Conservation (phyloP, 2,113 vertebrate genomes). For the Equus przewalskii region DNA sequence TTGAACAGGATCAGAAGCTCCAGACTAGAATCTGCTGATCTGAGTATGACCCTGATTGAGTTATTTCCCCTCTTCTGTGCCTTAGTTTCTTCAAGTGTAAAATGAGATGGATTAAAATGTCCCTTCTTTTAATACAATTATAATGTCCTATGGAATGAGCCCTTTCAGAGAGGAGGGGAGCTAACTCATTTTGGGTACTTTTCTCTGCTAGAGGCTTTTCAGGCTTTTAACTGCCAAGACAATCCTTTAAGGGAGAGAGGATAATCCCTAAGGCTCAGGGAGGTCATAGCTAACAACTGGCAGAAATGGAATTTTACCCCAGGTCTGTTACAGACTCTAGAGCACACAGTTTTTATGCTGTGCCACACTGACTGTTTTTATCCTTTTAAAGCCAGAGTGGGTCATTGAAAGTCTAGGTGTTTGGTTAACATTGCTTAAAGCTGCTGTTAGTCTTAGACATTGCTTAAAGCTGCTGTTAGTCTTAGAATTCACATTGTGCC, state of each 20-base stretch:
- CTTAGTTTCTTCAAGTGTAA: conserved; percentile 41
- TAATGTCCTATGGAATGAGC: not conserved
- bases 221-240: not conserved
- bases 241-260: not conserved
- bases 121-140: conserved; percentile 27
- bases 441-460: conserved; percentile 46
- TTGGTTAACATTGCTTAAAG: conserved; percentile 48
- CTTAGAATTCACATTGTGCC: conserved; percentile 6
- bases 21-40: not conserved
- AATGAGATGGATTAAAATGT: conserved; percentile 3
- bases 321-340: conserved; percentile 1
- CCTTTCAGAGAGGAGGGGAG: conserved; percentile 23
- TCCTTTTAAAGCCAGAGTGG: conserved; percentile 39
- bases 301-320: conserved; percentile 11
- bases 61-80: not conserved
- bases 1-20: not conserved
- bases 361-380: not conserved
- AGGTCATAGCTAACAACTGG: not conserved
- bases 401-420: conserved; percentile 37
- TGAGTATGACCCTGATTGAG: conserved; percentile 6
- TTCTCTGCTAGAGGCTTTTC: conserved; percentile 26
- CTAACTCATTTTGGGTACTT: not conserved
- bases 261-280: not conserved
- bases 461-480: conserved; percentile 54
- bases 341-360: not conserved